These are phyloP conservation scores for Dromas ardeola DNA, from an alignment of 2,113 vertebrate species.

Conservation along the genomic window DNA sequence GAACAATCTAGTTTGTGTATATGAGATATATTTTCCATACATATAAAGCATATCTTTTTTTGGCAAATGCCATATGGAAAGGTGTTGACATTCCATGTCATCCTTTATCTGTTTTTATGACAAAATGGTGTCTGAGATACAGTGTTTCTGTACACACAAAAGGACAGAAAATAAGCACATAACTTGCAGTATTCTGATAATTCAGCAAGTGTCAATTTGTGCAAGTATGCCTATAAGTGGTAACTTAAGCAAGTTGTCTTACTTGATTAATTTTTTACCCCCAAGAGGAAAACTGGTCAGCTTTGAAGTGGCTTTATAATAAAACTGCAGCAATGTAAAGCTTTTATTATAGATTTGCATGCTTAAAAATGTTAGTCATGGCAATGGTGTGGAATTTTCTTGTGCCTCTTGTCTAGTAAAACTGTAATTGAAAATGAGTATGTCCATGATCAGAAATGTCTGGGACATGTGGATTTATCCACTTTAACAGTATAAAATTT, in stretches of 20 bases:
- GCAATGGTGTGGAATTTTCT: neutral
- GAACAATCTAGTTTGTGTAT: neutral
- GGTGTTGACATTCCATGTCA: constrained; percentile 7
- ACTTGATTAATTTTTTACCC: neutral
- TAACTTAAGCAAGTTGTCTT: neutral
- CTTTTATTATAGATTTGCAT: neutral
- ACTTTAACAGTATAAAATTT: neutral
- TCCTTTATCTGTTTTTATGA: constrained; percentile 13
- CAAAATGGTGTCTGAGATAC: neutral
- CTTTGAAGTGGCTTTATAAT: neutral
- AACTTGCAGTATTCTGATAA: neutral
- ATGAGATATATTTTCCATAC: neutral
- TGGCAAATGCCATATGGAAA: constrained; percentile 11
- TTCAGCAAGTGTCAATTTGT: neutral
- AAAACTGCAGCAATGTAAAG: neutral
- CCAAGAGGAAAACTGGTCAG: neutral
- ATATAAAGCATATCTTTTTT: neutral
- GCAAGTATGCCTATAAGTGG: neutral
- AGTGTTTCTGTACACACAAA: neutral
- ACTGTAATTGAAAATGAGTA: neutral
- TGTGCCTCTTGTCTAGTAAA: neutral
- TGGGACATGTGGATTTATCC: neutral
- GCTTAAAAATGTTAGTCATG: neutral
- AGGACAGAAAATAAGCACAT: neutral
- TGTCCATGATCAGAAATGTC: neutral